Conservation (phyloP, 2,113 vertebrate genomes). For the Rhabdornis inornatus region DNA sequence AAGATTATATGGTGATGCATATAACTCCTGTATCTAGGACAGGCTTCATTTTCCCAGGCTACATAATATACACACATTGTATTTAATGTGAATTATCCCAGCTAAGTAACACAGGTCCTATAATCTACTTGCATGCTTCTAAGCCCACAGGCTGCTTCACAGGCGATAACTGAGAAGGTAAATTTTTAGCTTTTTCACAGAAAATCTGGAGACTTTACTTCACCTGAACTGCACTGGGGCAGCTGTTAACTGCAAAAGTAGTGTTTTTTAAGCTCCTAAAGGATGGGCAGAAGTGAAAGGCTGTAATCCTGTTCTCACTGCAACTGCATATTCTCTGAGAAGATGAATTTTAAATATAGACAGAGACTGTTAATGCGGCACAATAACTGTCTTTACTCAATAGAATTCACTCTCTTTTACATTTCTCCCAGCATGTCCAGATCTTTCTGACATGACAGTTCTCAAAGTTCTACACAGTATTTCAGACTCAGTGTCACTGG, state of each 20-base stretch:
- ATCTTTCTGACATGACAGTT: not conserved
- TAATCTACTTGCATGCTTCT: not conserved
- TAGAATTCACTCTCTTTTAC: not conserved
- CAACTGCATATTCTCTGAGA: not conserved
- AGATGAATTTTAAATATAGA: not conserved
- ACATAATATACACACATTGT: not conserved
- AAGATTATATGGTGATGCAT: not conserved
- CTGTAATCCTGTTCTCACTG: not conserved
- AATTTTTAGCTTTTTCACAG: not conserved
- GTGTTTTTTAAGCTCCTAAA: not conserved
- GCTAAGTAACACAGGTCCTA: not conserved
- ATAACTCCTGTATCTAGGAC: not conserved
- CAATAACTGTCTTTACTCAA: not conserved
- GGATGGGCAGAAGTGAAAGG: not conserved
- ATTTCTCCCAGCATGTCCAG: not conserved
- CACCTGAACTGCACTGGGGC: not conserved
- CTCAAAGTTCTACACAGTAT: not conserved
- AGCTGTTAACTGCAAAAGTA: not conserved
- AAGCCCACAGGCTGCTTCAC: not conserved
- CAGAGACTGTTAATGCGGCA: not conserved
- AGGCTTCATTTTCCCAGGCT: not conserved
- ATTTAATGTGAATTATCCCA: not conserved
- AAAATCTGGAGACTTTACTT: not conserved
- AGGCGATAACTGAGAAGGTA: not conserved
- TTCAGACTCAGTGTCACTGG: not conserved